These are phyloP conservation scores for Enteromius viviparus DNA, from an alignment of 2,797 vertebrate genomes.

Conservation along the genomic window DNA sequence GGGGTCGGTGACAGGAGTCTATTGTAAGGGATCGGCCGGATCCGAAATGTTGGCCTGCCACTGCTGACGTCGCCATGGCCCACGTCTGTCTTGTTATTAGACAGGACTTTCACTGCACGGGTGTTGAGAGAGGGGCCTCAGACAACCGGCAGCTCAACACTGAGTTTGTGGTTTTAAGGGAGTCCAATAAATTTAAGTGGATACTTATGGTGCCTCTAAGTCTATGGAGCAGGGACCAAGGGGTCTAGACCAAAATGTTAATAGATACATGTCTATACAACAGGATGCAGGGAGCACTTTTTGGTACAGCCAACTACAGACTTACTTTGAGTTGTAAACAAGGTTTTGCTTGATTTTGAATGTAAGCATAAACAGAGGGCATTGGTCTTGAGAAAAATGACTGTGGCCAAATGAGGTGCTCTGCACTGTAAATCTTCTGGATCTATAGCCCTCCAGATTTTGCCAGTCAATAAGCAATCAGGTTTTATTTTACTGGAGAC, in stretches of 20 bases:
- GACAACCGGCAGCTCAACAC: conserved; percentile 49
- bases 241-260: conserved; percentile 52
- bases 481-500: neutral
- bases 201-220: conserved; percentile 61
- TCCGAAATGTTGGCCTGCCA: conserved; percentile 11
- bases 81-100: conserved; percentile 43
- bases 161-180: conserved; percentile 62
- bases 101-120: conserved; percentile 53
- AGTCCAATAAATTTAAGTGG: conserved; percentile 64
- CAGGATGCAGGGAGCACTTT: conserved; percentile 39
- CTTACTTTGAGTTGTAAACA: conserved; percentile 16
- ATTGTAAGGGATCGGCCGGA: conserved; percentile 44
- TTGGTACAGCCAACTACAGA: conserved; percentile 21
- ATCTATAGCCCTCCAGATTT: conserved; percentile 11
- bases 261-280: conserved; percentile 42
- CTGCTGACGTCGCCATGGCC: conserved; percentile 29
- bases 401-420: neutral
- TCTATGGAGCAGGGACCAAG: conserved; percentile 56
- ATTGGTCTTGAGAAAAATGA: conserved; percentile 11
- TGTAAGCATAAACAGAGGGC: conserved; percentile 8
- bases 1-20: conserved; percentile 30
- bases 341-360: conserved; percentile 17
- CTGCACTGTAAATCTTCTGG: neutral
- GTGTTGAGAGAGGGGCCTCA: conserved; percentile 50
- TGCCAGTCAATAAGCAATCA: neutral